Conservation (phyloP, 2,797 vertebrate species). For the Anguilla pacifica region DNA sequence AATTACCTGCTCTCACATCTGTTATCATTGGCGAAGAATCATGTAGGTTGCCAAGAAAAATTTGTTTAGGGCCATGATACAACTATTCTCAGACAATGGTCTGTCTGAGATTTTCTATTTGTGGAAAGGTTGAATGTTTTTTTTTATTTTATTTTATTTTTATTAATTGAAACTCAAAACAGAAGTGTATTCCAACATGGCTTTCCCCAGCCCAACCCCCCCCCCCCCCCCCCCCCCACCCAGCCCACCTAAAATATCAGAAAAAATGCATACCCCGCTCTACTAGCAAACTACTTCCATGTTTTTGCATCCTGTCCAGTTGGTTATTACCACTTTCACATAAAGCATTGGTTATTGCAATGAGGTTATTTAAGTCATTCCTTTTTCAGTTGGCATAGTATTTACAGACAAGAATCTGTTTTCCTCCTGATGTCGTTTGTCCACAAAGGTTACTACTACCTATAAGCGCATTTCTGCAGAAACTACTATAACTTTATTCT, state of each 20-base stretch:
- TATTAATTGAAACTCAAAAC: not conserved
- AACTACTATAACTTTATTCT: not conserved
- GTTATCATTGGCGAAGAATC: not conserved
- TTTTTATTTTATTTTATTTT: too few relatives aligned
- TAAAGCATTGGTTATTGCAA: too few relatives aligned
- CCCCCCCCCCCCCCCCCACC: too few relatives aligned
- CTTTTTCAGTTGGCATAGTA: not conserved
- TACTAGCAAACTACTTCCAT: not conserved
- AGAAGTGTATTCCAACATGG: not conserved
- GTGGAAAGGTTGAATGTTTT: too few relatives aligned
- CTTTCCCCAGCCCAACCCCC: too few relatives aligned
- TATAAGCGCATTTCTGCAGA: not conserved
- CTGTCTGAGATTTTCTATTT: too few relatives aligned
- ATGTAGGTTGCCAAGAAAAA: not conserved
- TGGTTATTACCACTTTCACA: not conserved
- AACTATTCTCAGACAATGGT: not conserved
- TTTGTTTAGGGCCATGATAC: not conserved
- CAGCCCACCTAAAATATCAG: not conserved
- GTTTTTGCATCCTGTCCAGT: not conserved
- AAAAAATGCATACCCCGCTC: not conserved
- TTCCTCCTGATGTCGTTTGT: not conserved
- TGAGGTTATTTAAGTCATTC: not conserved
- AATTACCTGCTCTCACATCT: not conserved
- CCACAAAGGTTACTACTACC: not conserved
- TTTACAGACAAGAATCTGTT: not conserved